These are phyloP conservation scores for Ctenicera cuprea DNA, from an alignment of 2,888 invertebrate species.

Conservation along the genomic window DNA sequence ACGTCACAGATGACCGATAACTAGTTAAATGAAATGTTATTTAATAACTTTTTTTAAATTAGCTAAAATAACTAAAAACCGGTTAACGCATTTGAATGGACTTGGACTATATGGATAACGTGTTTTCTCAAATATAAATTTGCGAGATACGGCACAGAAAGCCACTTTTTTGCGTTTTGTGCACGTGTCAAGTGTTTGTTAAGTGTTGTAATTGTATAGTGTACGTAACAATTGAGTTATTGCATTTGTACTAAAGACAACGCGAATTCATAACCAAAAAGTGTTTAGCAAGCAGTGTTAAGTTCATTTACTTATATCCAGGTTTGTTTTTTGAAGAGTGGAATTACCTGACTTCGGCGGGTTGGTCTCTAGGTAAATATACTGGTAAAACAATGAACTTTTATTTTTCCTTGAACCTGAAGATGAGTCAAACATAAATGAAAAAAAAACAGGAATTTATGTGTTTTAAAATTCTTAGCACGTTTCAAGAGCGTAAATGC, in stretches of 20 bases:
- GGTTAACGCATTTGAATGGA: no score
- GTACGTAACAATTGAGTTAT: background rate
- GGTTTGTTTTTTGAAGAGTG: background rate
- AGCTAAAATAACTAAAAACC: no score
- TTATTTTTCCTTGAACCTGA: conserved; percentile 24
- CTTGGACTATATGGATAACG: background rate
- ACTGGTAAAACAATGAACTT: conserved; percentile 16
- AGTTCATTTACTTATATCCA: background rate
- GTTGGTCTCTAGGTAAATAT: background rate
- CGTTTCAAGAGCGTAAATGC: no score
- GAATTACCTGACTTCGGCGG: background rate
- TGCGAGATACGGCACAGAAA: background rate
- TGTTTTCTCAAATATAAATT: background rate
- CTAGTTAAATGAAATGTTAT: no score
- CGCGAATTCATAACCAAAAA: no score
- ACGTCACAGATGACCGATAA: no score
- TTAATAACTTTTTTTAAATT: no score
- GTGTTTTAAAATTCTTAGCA: no score
- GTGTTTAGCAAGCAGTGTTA: background rate
- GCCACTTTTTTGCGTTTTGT: background rate
- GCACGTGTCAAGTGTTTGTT: background rate
- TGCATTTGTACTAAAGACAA: background rate
- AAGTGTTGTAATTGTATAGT: background rate
- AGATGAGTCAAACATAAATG: conserved; percentile 8
- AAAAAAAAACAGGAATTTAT: background rate